Evolutionary conservation across 1,140 invertebrate genomes (phyloP).

Genomic region (Magallana ariakensis): DNA sequence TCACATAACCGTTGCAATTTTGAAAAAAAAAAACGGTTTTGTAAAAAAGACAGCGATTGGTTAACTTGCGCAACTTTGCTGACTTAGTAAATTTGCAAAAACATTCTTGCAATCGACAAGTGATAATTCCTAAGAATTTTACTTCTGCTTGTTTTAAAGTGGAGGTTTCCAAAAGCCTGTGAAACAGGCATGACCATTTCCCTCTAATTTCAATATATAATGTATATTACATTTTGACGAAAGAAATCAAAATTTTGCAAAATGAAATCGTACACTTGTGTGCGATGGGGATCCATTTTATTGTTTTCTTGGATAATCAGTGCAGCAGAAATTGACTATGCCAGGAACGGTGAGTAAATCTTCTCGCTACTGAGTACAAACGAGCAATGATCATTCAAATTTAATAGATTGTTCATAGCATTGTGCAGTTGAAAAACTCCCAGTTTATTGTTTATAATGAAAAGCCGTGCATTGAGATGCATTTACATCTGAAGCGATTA

Average conservation of each 20-base stretch:
- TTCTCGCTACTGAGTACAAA: background rate
- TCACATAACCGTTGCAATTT: background rate
- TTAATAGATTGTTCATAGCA: background rate
- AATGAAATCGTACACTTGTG: slow-evolving; percentile 8
- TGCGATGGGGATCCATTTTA: background rate
- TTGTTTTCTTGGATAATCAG: slow-evolving; percentile 24
- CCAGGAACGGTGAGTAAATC: slow-evolving; percentile 30
- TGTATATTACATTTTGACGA: background rate
- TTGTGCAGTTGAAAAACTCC: no score
- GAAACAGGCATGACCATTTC: background rate
- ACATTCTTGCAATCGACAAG: background rate
- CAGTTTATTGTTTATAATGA: no score
- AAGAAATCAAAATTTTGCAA: slow-evolving; percentile 1
- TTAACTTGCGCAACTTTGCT: background rate
- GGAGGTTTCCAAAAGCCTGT: background rate
- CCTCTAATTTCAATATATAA: background rate
- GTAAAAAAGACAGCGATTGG: slow-evolving; percentile 26
- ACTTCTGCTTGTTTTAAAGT: slow-evolving; percentile 9
- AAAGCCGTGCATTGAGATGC: no score
- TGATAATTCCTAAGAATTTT: background rate
- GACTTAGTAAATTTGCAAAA: background rate
- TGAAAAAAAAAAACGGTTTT: background rate
- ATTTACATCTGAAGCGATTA: no score
- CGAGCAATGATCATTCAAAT: background rate
- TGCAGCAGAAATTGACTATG: slow-evolving; percentile 23